Conservation (phyloP, 2,113 vertebrate species). For the Ammodramus savannarum region DNA sequence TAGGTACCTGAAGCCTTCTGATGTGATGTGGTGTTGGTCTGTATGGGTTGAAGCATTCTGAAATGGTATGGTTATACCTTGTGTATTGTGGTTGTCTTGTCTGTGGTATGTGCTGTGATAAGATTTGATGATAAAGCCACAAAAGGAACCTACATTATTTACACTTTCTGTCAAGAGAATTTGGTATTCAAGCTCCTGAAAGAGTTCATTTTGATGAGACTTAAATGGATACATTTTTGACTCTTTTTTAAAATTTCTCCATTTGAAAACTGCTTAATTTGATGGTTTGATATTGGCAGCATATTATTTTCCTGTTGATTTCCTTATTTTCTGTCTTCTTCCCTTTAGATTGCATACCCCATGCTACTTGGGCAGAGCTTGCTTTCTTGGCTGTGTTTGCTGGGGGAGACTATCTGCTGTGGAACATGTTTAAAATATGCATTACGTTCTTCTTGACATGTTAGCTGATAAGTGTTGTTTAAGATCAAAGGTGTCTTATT, state of each 20-base stretch:
- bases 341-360: not conserved
- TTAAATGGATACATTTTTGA: not conserved
- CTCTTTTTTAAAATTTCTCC: not conserved
- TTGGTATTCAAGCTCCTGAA: fast-evolving
- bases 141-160: not conserved
- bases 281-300: not conserved
- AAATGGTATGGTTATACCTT: not conserved
- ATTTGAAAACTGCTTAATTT: not conserved
- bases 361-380: not conserved
- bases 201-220: not conserved
- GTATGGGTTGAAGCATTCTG: not conserved
- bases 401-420: not conserved
- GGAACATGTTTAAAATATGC: not conserved
- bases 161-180: not conserved
- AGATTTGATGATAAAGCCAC: not conserved
- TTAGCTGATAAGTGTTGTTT: conserved; percentile 19
- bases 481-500: conserved; percentile 39
- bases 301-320: not conserved
- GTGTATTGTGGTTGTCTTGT: not conserved
- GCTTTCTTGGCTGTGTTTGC: not conserved
- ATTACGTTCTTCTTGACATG: not conserved
- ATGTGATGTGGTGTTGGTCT: not conserved
- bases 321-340: not conserved
- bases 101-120: not conserved
- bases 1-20: not conserved